These are phyloP conservation scores for Tipula confusa DNA, from an alignment of 2,888 invertebrate species.

Conservation along the genomic window DNA sequence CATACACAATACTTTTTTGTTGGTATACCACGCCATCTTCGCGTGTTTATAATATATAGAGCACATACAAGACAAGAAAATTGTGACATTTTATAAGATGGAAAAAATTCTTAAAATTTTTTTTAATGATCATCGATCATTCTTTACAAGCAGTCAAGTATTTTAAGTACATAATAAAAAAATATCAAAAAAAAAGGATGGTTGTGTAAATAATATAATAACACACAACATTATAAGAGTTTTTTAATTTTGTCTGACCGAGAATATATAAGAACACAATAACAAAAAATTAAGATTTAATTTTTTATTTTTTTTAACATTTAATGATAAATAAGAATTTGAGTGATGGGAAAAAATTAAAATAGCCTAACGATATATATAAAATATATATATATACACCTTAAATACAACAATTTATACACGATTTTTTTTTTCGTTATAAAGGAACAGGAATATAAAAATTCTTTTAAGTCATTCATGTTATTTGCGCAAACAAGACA, in stretches of 20 bases:
- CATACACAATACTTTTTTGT: neutral
- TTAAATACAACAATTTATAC: neutral
- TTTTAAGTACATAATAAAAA: neutral
- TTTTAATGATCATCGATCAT: constrained; percentile 20
- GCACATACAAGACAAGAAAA: neutral
- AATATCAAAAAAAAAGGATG: no score
- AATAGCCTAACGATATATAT: neutral
- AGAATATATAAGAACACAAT: neutral
- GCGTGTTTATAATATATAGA: no score
- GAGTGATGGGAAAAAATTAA: constrained; percentile 25
- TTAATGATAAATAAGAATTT: constrained; percentile 1
- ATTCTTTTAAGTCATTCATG: constrained; percentile 20
- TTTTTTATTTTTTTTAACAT: neutral
- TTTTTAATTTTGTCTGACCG: neutral
- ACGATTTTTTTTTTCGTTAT: neutral
- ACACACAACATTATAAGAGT: neutral
- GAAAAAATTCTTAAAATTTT: constrained; percentile 5
- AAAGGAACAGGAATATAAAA: neutral
- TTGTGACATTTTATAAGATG: constrained; percentile 9
- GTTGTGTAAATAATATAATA: constrained; percentile 20
- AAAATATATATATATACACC: neutral
- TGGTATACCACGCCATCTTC: neutral
- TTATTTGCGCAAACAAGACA: neutral
- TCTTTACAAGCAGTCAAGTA: neutral
- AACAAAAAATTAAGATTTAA: neutral